These are phyloP conservation scores for Drosophila tristis DNA, from an alignment of 1,140 invertebrate genomes.

Conservation along the genomic window DNA sequence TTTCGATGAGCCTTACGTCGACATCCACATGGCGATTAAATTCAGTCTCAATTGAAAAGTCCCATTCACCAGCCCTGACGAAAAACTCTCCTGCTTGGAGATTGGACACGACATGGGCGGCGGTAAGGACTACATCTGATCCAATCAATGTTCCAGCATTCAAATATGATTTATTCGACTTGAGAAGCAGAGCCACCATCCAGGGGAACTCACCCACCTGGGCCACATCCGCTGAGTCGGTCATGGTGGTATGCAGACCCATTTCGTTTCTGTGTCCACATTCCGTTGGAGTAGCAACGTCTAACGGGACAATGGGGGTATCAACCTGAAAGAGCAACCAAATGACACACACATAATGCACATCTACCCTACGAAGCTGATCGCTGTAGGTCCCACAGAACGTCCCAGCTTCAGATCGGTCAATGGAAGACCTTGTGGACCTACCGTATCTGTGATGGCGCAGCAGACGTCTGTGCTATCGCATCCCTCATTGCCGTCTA, in stretches of 20 bases:
- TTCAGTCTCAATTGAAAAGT: slow-evolving; percentile 87
- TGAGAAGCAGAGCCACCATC: slow-evolving; percentile 91
- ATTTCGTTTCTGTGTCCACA: neutral
- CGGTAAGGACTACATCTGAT: slow-evolving; percentile 87
- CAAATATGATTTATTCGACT: slow-evolving; percentile 86
- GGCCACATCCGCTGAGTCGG: neutral
- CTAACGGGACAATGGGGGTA: too few relatives aligned
- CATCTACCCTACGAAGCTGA: too few relatives aligned
- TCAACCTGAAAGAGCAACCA: too few relatives aligned
- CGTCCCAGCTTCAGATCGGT: too few relatives aligned
- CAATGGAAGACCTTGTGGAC: too few relatives aligned
- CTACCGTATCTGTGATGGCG: too few relatives aligned
- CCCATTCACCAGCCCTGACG: slow-evolving; percentile 89
- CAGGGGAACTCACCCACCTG: slow-evolving; percentile 91
- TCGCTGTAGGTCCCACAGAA: too few relatives aligned
- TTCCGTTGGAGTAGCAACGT: too few relatives aligned
- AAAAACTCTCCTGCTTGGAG: slow-evolving; percentile 84
- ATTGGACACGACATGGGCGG: slow-evolving; percentile 87
- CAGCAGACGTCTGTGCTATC: neutral
- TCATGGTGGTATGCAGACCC: neutral
- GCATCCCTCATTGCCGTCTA: neutral
- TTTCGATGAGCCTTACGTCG: slow-evolving; percentile 84
- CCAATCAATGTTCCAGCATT: slow-evolving; percentile 89
- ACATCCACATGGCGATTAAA: slow-evolving; percentile 86
- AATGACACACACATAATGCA: too few relatives aligned